Evolutionary conservation across 1,140 invertebrate species (phyloP), one percentile per base, ranked within the genome.

Genomic region (Atta cephalotes): DNA sequence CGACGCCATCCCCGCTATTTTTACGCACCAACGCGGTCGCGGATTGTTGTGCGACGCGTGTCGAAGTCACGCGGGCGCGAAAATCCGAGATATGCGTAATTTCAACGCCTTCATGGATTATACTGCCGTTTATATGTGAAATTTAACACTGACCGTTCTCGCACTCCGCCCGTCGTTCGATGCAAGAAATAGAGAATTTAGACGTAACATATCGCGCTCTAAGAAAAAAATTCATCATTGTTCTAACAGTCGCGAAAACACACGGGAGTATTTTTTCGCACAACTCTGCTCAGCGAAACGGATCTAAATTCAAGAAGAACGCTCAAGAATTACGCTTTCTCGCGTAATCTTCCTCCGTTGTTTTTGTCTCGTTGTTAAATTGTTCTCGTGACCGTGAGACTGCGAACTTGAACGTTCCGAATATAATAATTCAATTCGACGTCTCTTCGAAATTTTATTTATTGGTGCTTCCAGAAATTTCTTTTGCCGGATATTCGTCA

Each of bases 1-100:
- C 80, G 80, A 51, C 12, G 70, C 80, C 70, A 51, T 84, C 72
- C 70, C 56, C 70, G 80, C 45, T 84, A 84, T 84, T 84, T 89
- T 89, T 87, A 79, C 65, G 35, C 56, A 7, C 16, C 53, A n/a
- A 10, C 63, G 53, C 60, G 39, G 25, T 25, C 21, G 56, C 63
- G 28, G 18, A 66, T 84, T 71, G 39, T 71, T 74, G 28, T 79
- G 86, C 74, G 86, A 89, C 86, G 87, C 80, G 74, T 80, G 86
- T 87, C 63, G 49, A 87, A 77, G 70, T 60, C 65, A 66, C 53
- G 45, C 65, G 66, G 63, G 72, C 31, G 68, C 80, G 80, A 84
- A 76, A 63, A 84, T 76, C 45, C 56, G 5, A 5, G 56, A 21
- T 72, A 56, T 16, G 35, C 21, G n/a, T 62, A 25, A 74, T 82